Base-by-base conservation (phyloP, 2,113 vertebrate genomes). In the Thinocorus orbignyianus region DNA sequence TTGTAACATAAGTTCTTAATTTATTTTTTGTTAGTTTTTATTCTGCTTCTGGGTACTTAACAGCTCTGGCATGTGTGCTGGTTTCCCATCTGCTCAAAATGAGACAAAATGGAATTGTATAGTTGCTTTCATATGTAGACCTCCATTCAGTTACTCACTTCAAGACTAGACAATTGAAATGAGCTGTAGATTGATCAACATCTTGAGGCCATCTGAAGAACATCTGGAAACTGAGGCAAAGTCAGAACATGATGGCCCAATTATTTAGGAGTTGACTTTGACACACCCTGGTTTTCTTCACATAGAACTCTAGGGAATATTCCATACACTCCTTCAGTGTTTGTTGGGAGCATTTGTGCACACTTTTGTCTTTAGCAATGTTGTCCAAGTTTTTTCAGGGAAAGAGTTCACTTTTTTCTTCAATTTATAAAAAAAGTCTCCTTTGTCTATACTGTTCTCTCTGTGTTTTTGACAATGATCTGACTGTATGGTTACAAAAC, bases 191-290 rank as follows among this genome's bases (percentile, higher is more conserved):
- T 28, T 70, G 51, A 79, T 72, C 70, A 70, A 61, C 85, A 95
- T 82, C 88, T 82, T 92, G 88, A 81, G 76, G 39, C 91, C 84
- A 81, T 81, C 77, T 90, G 86, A 90, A 61, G 79, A 93, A 71
- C 83, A 84, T 80, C 85, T 93, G 92, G 65, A 65, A 82, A 60
- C 55, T 5, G 41, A 72, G 49, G 49, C 3, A 0, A 86, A 54
- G 5, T 78, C 49, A 55, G 81, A 86, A 74, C 55, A 65, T 14
- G 71, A 69, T 0, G 12, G 44, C 62, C 72, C 51, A 71, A 11
- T 90, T 83, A 92, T 9, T 60, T 57, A n/a, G n/a, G 68, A 57
- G 41, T 10, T 62, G 28, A 20, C 41, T 71, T 72, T 73, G 81
- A 73, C 54, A 28, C 39, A 25, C 35, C 39, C 70, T 76, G 33